Percentiles rank a stretch among this genome's conserved stretches.
Evolutionary conservation across 2,113 vertebrate genomes (phyloP).

Genomic region (Gnathonemus echidnorhynchus): DNA sequence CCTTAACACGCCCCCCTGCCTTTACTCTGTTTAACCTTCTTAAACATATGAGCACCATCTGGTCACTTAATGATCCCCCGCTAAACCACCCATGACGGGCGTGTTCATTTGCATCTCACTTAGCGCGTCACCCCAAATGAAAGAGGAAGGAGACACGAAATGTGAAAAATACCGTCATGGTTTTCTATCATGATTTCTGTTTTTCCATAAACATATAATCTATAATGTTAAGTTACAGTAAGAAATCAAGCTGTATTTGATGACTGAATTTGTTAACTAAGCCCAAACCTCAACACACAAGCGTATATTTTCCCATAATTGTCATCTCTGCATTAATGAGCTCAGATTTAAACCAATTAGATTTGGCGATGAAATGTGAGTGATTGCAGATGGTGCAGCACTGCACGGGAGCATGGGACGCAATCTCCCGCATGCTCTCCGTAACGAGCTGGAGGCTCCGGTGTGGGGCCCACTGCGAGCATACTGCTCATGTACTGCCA

Average conservation of each 20-base stretch:
- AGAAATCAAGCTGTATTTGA: not conserved
- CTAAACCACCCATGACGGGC: not conserved
- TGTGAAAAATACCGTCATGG: not conserved
- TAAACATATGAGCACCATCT: conserved; percentile 22
- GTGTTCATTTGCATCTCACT: not conserved
- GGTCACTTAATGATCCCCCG: not conserved
- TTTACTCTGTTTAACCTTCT: conserved; percentile 21
- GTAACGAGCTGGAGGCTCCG: not conserved
- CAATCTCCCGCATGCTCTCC: not conserved
- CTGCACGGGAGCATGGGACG: not conserved
- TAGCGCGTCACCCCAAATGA: not conserved
- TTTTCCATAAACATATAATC: conserved; percentile 18
- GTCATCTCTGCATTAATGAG: not conserved
- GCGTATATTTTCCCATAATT: not conserved
- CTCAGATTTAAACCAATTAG: not conserved
- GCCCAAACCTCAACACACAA: not conserved
- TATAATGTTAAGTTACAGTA: not conserved
- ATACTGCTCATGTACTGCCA: not conserved
- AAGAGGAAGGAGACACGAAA: not conserved
- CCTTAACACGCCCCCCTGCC: conserved; percentile 15
- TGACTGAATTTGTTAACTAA: not conserved
- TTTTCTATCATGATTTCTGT: not conserved
- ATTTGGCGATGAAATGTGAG: not conserved
- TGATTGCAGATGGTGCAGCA: conserved; percentile 3
- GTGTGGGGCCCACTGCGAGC: not conserved